A percentile compares a stretch with the other conserved stretches of the same genome.
phyloP scores from a whole-genome alignment of 2,888 invertebrate genomes.

The Agriopis leucophaearia region DNA sequence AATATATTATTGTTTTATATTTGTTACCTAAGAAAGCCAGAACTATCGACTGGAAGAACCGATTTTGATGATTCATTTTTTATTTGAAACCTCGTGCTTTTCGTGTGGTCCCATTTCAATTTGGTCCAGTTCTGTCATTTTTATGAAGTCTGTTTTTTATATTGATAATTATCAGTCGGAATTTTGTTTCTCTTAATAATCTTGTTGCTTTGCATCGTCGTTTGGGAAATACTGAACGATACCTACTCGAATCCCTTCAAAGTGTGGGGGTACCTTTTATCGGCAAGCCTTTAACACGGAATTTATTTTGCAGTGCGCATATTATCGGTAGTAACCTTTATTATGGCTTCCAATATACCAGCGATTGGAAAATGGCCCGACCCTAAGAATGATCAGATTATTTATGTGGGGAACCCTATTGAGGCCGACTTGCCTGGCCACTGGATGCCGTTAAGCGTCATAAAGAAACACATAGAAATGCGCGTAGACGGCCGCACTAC shows the following conservation, averaged over 20 bases:
- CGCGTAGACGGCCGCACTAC: slow-evolving; percentile 43
- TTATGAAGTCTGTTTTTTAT: too few species aligned
- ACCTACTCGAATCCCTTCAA: neutral
- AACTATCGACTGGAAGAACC: too few species aligned
- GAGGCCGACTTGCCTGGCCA: slow-evolving; percentile 64
- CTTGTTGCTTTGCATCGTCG: too few species aligned
- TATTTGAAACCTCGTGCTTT: too few species aligned
- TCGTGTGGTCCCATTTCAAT: too few species aligned
- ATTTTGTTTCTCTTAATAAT: too few species aligned
- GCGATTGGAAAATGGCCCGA: slow-evolving; percentile 50
- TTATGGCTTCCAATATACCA: slow-evolving; percentile 48
- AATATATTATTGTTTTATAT: too few species aligned
- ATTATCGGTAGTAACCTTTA: slow-evolving; percentile 46
- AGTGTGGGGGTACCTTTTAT: neutral
- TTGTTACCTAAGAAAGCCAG: too few species aligned
- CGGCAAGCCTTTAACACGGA: slow-evolving; percentile 5
- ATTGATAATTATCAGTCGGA: too few species aligned
- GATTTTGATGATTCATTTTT: too few species aligned
- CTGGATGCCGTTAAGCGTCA: slow-evolving; percentile 60
- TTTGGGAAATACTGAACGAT: neutral
- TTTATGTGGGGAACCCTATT: slow-evolving; percentile 63
- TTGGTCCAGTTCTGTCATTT: too few species aligned
- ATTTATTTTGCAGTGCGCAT: slow-evolving; percentile 56
- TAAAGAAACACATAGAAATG: slow-evolving; percentile 60
- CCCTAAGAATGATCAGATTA: slow-evolving; percentile 47